Evolutionary conservation across 1,140 invertebrate species (phyloP).

Genomic region (Hyles vespertilio): DNA sequence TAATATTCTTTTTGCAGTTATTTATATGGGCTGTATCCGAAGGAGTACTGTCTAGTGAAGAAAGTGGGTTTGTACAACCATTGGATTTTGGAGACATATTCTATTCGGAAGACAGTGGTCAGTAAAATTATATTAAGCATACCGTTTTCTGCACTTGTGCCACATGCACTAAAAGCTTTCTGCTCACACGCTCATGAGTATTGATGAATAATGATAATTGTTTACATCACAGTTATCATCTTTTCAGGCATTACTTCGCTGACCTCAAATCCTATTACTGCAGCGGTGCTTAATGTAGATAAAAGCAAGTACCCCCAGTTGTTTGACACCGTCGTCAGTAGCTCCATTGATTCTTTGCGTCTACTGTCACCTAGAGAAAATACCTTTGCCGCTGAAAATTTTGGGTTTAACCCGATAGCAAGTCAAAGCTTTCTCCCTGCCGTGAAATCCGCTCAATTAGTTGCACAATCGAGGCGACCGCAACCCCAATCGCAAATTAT

Average conservation of each 20-base stretch:
- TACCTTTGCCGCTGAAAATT: conserved; percentile 58
- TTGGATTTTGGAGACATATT: conserved; percentile 63
- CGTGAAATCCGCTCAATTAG: conserved; percentile 43
- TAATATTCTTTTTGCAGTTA: conserved; percentile 46
- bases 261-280: conserved; percentile 59
- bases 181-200: conserved; percentile 20
- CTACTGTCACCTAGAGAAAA: conserved; percentile 54
- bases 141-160: not conserved
- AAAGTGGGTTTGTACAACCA: conserved; percentile 58
- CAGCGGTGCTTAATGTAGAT: conserved; percentile 62
- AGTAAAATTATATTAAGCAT: conserved; percentile 12
- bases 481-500: conserved; percentile 30
- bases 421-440: conserved; percentile 61
- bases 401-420: conserved; percentile 68
- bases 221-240: conserved; percentile 27
- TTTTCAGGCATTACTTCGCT: conserved; percentile 68
- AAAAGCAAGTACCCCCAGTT: conserved; percentile 66
- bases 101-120: conserved; percentile 41
- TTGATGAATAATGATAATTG: conserved; percentile 13
- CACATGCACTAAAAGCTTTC: conserved; percentile 10
- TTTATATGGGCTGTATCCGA: conserved; percentile 55
- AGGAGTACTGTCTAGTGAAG: conserved; percentile 44
- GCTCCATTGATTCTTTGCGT: conserved; percentile 64
- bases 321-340: conserved; percentile 67
- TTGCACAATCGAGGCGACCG: conserved; percentile 37